Evolutionary conservation across 2,888 invertebrate species (phyloP), one percentile per base, ranked within the genome.

Genomic region (Drosophila austrosaltans): DNA sequence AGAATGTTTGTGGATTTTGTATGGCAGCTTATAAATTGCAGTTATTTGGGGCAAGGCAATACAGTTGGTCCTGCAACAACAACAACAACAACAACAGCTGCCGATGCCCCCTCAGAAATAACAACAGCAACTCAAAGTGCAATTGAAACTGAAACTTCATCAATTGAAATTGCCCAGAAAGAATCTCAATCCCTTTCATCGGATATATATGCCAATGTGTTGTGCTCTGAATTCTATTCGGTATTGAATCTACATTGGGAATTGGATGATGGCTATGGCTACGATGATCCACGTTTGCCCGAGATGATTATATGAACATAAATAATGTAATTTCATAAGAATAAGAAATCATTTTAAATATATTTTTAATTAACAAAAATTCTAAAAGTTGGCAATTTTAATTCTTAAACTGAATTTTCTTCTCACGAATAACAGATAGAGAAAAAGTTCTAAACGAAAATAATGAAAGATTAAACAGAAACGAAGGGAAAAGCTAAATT

Each of bases 231-330:
- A n/a, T 54, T 40, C 16, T 58, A 63, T 0, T 79, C 76, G 30
- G 66, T 64, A 10, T 20, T 53, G 25, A 58, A 63, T 58, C 32
- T 75, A 32, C 68, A 70, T 10, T 48, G 48, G 44, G 32, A 62
- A 2, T 44, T 58, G 12, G 39, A 74, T 36, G 64, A 68, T 12
- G 74, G 53, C 0, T 53, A 30, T 40, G 88, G 83, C 6, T 83
- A 63, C 7, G 83, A 83, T 36, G 83, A 83, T 80, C 83, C 83
- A 4, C 76, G 83, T 0, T 53, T 86, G 58, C 87, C 83, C 3
- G 83, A 88, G 30, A 7, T 80, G 39, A 76, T 80, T 16, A 88
- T 83, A 20, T 75, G 59, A 60, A 8, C 36, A 36, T 36, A 36
- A 36, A 36, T 36, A 8, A 36, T 36, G 10, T 10, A 36, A 36